phyloP scores from a whole-genome alignment of 2,113 vertebrate genomes.

The Lontra canadensis region DNA sequence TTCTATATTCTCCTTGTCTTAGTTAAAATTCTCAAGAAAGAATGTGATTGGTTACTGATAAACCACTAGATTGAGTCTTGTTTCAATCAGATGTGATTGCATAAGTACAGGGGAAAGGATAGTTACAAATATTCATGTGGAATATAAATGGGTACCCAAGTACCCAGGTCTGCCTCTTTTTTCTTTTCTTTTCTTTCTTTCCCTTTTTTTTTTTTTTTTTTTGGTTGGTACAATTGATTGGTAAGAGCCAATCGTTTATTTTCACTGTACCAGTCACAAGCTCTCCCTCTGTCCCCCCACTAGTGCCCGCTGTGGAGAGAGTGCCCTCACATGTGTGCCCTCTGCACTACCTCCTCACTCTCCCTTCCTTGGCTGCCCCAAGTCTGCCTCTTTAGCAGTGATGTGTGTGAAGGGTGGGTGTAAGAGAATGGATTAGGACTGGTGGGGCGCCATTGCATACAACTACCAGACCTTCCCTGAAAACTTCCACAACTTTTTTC shows the following conservation, averaged over 20 bases:
- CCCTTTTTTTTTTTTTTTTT: too few species aligned
- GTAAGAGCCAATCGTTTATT: slow-evolving; percentile 76
- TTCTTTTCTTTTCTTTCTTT: too few species aligned
- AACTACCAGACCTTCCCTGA: neutral
- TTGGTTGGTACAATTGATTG: slow-evolving; percentile 58
- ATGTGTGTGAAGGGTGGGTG: neutral
- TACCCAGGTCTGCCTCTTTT: neutral
- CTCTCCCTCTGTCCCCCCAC: slow-evolving; percentile 40
- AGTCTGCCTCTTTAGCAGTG: neutral
- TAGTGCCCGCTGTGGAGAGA: slow-evolving; percentile 13
- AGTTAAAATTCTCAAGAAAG: slow-evolving; percentile 6
- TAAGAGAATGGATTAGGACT: neutral
- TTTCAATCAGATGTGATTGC: neutral
- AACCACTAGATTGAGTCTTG: neutral
- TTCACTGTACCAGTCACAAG: slow-evolving; percentile 63
- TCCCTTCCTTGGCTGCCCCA: slow-evolving; percentile 38
- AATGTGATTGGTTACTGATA: neutral
- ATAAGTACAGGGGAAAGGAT: neutral
- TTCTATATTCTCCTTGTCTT: neutral
- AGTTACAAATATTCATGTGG: neutral
- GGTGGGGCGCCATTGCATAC: fast-evolving
- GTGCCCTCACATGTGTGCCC: neutral
- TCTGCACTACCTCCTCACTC: neutral
- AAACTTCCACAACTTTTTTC: neutral
- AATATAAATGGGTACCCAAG: neutral